Base-by-base conservation (phyloP, 2,888 invertebrate genomes). In the Leptura quadrifasciata region DNA sequence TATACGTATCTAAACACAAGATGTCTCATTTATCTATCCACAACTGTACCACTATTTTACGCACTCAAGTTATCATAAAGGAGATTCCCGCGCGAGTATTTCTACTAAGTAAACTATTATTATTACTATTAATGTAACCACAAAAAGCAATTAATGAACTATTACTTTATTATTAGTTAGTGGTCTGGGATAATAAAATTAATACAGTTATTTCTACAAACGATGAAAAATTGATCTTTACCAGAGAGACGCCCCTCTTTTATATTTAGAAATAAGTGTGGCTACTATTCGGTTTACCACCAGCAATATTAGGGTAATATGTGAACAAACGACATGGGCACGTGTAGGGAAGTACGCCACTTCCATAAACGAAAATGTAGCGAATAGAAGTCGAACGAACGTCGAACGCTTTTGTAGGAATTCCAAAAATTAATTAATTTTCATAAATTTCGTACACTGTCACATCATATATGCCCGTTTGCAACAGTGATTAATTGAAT, bases 271-370 rank as follows among this genome's bases (percentile, higher is more conserved):
- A 74, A 63, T 54, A 47, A 72, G 75, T 74, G 75, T 65, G 79
- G 72, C 67, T 69, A 68, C 76, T 18, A 69, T 76, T 77, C 72
- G 77, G 79, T 70, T 76, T 73, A 77, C 79, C 79, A 70, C 75
- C 72, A 75, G 76, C 67, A 70, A 77, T 70, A 77, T 60, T 63
- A 69, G 75, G 71, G 64, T 76, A 39, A 76, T 61, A 52, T 58
- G 57, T 58, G 54, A 6, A 52, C 54, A 63, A 72, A 63, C 55
- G 63, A 27, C 57, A 35, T 20, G 10, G 57, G 39, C 69, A 58
- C 69, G 69, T 69, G 69, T 27, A 58, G 58, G 69, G 69, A 58
- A 39, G 58, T 58, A 39, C 63, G 20, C 69, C 20, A 39, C 18
- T 57, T 21, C 21, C 20, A 58, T 67, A 55, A 15, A 9, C 27